Evolutionary conservation across 1,140 invertebrate genomes (phyloP), one percentile per base, ranked within the genome.

Genomic region (Riptortus pedestris): DNA sequence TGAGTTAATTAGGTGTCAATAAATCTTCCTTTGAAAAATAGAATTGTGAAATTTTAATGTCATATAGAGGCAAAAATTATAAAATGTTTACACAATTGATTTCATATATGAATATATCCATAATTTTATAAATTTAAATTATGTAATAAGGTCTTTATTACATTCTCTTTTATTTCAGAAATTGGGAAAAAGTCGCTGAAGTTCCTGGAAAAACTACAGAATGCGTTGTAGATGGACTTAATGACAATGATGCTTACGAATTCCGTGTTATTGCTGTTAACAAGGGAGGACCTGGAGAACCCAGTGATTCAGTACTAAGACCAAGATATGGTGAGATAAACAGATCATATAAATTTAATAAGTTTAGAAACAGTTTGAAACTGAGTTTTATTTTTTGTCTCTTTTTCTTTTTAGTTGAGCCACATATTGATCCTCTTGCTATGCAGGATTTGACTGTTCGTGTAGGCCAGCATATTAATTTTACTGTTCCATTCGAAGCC

Each of bases 241-340:
- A 82, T 2, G 93, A 98, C 77, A 93, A 91, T 29, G 90, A 94
- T 71, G 91, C 96, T 75, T 98, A 98, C 73, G 92, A 97, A 75
- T 99, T 99, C 80, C 83, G 96, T 63, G 85, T 99, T 0, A 90
- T 91, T 74, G 96, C 96, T 20, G 88, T 98, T 0, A 99, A 99
- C 76, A 95, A 96, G 72, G 95, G 90, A 28, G 96, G 96, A 26
- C 83, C 85, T 62, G 90, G 94, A 66, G 91, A 96, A 75, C 95
- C 94, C 9, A 95, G 93, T 29, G 93, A 98, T 71, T 84, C 93
- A 70, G 80, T 91, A 64, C 90, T 89, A 51, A 95, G 90, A 74
- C 85, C 88, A 22, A 80, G 88, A 70, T 91, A 87, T 78, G 79
- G 86, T 77, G 71, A 76, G 72, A 24, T 2, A 55, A 24, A 24